These are phyloP conservation scores for Scartelaos histophorus DNA, from an alignment of 2,113 vertebrate genomes.

Conservation along the genomic window DNA sequence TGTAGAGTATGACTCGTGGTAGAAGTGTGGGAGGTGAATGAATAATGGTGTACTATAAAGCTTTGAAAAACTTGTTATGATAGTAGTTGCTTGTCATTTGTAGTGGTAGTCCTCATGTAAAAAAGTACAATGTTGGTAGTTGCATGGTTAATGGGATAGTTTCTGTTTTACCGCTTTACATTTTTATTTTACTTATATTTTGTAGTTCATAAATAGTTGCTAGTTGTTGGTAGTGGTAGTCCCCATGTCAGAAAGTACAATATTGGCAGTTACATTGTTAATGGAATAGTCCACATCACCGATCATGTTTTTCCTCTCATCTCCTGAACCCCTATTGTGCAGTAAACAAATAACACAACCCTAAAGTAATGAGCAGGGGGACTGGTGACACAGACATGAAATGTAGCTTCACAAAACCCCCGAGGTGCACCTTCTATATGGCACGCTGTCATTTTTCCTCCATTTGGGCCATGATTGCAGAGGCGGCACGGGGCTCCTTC, in stretches of 20 bases:
- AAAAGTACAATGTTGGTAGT: too few species aligned
- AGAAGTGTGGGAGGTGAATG: neutral
- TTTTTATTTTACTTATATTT: too few species aligned
- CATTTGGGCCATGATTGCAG: slow-evolving; percentile 42
- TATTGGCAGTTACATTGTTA: neutral
- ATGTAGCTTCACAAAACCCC: slow-evolving; percentile 45
- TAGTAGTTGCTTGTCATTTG: too few species aligned
- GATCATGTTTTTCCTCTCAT: neutral
- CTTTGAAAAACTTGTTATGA: neutral
- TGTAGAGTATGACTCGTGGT: neutral
- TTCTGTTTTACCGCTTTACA: too few species aligned
- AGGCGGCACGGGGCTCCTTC: slow-evolving; percentile 22
- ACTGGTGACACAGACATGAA: slow-evolving; percentile 49
- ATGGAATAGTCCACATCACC: neutral
- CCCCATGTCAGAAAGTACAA: neutral
- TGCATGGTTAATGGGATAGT: too few species aligned
- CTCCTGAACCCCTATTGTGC: slow-evolving; percentile 21
- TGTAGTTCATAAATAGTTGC: neutral
- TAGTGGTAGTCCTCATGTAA: too few species aligned
- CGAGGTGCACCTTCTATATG: slow-evolving; percentile 39
- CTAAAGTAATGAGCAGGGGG: slow-evolving; percentile 43
- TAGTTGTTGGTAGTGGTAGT: neutral
- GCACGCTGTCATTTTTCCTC: slow-evolving; percentile 51
- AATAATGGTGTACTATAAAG: neutral
- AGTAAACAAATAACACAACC: slow-evolving; percentile 60